These are phyloP conservation scores for Antedon bifida DNA, from an alignment of 35 echinoderm and acorn worm genomes.

Conservation along the genomic window DNA sequence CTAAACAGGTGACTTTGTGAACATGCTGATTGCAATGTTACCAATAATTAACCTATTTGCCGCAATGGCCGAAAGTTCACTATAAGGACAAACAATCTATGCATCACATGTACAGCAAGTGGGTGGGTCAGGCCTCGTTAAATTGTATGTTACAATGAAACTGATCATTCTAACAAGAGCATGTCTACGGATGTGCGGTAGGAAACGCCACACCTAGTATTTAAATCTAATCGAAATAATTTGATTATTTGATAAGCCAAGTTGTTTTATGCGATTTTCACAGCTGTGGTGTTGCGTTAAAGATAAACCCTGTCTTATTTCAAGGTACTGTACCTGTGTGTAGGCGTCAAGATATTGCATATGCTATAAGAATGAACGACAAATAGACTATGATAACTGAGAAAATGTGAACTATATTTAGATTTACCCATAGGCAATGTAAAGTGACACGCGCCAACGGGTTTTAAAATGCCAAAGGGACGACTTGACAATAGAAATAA, in stretches of 20 bases:
- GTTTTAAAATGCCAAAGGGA: too few species aligned
- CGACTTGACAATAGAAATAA: too few species aligned
- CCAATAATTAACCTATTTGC: too few species aligned
- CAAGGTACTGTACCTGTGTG: too few species aligned
- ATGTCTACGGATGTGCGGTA: not conserved
- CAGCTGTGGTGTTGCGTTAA: not conserved
- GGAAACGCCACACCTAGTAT: not conserved
- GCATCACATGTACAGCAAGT: not conserved
- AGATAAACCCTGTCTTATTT: not conserved
- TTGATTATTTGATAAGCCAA: not conserved
- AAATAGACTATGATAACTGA: not conserved
- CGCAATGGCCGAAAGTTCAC: not conserved
- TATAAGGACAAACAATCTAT: not conserved
- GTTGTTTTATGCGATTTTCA: not conserved
- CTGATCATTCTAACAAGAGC: not conserved
- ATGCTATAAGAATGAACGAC: too few species aligned
- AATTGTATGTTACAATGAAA: not conserved
- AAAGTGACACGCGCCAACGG: too few species aligned
- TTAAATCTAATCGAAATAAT: not conserved
- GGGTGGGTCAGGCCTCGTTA: not conserved
- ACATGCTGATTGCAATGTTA: too few species aligned
- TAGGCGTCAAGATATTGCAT: not conserved
- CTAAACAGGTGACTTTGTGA: too few species aligned
- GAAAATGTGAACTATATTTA: too few species aligned
- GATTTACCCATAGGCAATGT: too few species aligned